These are phyloP conservation scores for Pseudorasbora parva DNA, from an alignment of 2,113 vertebrate species.

Conservation along the genomic window DNA sequence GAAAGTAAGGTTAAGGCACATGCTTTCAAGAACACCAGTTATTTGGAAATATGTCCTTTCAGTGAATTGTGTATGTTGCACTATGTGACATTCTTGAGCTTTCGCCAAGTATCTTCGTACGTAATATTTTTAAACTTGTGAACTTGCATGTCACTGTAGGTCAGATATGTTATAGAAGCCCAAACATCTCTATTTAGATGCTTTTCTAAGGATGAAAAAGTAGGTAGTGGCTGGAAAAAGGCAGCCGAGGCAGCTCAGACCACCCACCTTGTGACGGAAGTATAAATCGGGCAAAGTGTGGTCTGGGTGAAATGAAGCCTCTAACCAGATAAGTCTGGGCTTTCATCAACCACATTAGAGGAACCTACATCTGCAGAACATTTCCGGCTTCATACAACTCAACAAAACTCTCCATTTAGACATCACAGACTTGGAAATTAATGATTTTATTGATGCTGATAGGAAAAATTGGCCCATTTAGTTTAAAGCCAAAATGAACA, in stretches of 20 bases:
- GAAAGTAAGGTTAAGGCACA: not conserved
- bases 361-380: slow-evolving; percentile 74
- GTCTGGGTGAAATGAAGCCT: slow-evolving; percentile 61
- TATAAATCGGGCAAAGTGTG: slow-evolving; percentile 55
- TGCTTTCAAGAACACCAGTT: slow-evolving; percentile 6
- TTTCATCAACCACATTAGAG: slow-evolving; percentile 74
- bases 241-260: slow-evolving; percentile 58
- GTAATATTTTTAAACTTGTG: slow-evolving; percentile 29
- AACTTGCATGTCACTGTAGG: slow-evolving; percentile 9
- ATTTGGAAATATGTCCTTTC: slow-evolving; percentile 4
- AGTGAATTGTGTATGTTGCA: slow-evolving; percentile 20
- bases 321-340: slow-evolving; percentile 70
- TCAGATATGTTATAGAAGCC: slow-evolving; percentile 28
- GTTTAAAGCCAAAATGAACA: slow-evolving; percentile 18
- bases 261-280: slow-evolving; percentile 63
- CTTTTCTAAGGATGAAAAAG: slow-evolving; percentile 42
- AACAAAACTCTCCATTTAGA: slow-evolving; percentile 57
- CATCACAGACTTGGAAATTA: slow-evolving; percentile 74
- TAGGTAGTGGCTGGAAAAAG: slow-evolving; percentile 53
- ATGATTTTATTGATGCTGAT: slow-evolving; percentile 70
- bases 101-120: slow-evolving; percentile 4
- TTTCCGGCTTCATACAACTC: slow-evolving; percentile 67
- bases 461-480: slow-evolving; percentile 52
- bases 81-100: slow-evolving; percentile 2
- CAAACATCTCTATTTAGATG: slow-evolving; percentile 42